Percentiles rank a stretch among this genome's conserved stretches.
These are phyloP conservation scores for Delia radicum DNA, from an alignment of 1,140 invertebrate species.

Conservation along the genomic window DNA sequence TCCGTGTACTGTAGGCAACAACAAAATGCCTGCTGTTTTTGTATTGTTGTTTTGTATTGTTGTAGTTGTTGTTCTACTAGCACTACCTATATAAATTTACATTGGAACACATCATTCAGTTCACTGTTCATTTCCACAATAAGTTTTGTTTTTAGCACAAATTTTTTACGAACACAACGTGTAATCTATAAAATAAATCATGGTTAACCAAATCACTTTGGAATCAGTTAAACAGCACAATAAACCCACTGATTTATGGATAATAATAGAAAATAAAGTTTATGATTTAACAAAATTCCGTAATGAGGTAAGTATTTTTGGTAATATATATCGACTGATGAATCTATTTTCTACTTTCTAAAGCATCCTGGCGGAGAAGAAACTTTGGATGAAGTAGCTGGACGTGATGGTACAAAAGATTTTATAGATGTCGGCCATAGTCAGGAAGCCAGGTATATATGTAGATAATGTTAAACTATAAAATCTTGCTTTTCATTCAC, in stretches of 20 bases:
- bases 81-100: no score
- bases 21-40: no score
- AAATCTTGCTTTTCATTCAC: no score
- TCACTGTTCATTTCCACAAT: no score
- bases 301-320: slow-evolving; percentile 59
- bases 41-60: no score
- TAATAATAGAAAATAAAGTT: slow-evolving; percentile 66
- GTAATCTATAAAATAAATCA: background rate
- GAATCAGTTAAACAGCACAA: slow-evolving; percentile 62
- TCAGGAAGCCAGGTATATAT: slow-evolving; percentile 67
- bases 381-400: slow-evolving; percentile 73
- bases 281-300: slow-evolving; percentile 68
- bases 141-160: background rate
- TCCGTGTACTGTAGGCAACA: no score
- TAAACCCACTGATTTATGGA: slow-evolving; percentile 59
- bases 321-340: no score
- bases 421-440: slow-evolving; percentile 89
- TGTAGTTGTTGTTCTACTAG: no score
- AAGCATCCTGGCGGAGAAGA: slow-evolving; percentile 87
- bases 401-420: slow-evolving; percentile 73
- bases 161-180: background rate
- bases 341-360: slow-evolving; percentile 2
- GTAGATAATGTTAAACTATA: no score
- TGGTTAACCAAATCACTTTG: slow-evolving; percentile 37
- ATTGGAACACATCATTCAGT: no score